phyloP scores from a whole-genome alignment of 1,140 invertebrate species.

The Atta cephalotes region DNA sequence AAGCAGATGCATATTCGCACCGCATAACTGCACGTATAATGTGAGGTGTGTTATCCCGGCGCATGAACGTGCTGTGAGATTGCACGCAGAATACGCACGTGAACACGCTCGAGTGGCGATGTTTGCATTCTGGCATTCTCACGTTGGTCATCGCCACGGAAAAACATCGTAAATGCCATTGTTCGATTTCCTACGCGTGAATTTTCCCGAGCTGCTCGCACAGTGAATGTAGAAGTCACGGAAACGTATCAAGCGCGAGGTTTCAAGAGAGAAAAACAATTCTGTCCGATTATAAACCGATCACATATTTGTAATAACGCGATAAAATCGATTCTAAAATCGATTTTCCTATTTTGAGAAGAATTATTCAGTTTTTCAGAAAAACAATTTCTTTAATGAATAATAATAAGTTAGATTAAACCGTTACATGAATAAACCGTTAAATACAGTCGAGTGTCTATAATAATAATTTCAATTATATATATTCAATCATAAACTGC shows the following conservation, averaged over 20 bases:
- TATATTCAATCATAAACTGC: too few species aligned
- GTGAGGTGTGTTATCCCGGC: slow-evolving; percentile 11
- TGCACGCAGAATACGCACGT: background rate
- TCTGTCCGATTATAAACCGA: background rate
- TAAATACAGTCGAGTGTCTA: too few species aligned
- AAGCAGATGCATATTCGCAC: slow-evolving; percentile 39
- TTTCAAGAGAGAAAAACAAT: background rate
- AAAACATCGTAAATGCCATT: slow-evolving; percentile 34
- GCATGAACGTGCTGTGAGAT: background rate
- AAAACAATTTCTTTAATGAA: background rate
- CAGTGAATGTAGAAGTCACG: background rate
- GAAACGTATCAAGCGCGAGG: background rate
- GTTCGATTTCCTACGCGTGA: slow-evolving; percentile 13
- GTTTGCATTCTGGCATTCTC: slow-evolving; percentile 43
- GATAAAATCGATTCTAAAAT: background rate
- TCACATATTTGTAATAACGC: background rate
- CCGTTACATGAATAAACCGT: too few species aligned
- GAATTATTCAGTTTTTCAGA: background rate
- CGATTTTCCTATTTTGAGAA: background rate
- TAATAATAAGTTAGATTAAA: too few species aligned
- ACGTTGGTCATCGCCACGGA: slow-evolving; percentile 60
- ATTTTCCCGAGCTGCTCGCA: slow-evolving; percentile 15
- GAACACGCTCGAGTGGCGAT: slow-evolving; percentile 2
- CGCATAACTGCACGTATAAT: slow-evolving; percentile 45
- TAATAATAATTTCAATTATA: too few species aligned